phyloP scores from a whole-genome alignment of 2,888 invertebrate species.

The Lochmaea crataegi region DNA sequence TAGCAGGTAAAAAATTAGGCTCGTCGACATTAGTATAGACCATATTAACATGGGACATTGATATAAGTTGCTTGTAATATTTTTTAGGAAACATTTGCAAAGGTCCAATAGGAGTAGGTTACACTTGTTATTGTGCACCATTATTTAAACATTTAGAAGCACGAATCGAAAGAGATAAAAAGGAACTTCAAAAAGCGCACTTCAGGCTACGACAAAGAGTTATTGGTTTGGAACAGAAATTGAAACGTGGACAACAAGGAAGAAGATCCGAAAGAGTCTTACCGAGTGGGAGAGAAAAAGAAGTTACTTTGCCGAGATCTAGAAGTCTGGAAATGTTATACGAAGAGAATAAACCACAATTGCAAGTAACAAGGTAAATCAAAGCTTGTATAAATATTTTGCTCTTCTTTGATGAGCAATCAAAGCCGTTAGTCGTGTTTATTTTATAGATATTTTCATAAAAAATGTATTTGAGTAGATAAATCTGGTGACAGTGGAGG shows the following conservation, averaged over 20 bases:
- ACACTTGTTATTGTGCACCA: constrained; percentile 93
- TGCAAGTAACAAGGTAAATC: constrained; percentile 59
- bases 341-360: constrained; percentile 56
- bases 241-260: constrained; percentile 73
- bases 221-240: constrained; percentile 79
- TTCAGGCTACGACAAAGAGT: constrained; percentile 82
- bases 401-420: no score
- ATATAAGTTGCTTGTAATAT: background rate
- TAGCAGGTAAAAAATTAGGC: constrained; percentile 71
- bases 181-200: constrained; percentile 83
- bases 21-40: no score
- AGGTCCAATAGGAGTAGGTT: constrained; percentile 94
- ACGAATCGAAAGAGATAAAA: constrained; percentile 82
- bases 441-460: no score
- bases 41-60: background rate
- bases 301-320: constrained; percentile 74
- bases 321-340: constrained; percentile 79
- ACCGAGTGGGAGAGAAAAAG: constrained; percentile 68
- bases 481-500: no score
- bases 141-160: constrained; percentile 90
- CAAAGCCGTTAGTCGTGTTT: no score
- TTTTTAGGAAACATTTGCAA: constrained; percentile 84
- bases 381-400: constrained; percentile 4
- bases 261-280: constrained; percentile 70
- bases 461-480: no score